Percentiles rank a stretch among this genome's conserved stretches.
phyloP scores from a whole-genome alignment of 2,888 invertebrate genomes.

The Habrosyne pyritoides region DNA sequence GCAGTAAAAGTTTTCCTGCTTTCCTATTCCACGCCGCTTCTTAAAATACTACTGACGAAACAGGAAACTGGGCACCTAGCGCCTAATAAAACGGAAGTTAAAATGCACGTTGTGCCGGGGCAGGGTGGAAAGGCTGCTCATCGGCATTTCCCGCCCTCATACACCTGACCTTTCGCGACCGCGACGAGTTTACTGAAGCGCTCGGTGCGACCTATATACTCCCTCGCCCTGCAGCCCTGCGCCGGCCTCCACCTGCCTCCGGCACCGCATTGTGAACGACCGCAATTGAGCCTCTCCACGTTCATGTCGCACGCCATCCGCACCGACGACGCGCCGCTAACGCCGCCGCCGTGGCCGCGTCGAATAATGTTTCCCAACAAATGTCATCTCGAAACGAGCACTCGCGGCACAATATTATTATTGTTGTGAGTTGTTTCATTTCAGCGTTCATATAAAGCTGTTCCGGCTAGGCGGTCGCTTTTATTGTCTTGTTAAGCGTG shows the following conservation, averaged over 20 bases:
- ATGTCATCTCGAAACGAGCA: constrained; percentile 63
- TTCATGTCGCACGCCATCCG: constrained; percentile 34
- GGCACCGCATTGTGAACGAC: constrained; percentile 59
- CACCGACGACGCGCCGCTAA: not conserved
- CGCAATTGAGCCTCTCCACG: constrained; percentile 67
- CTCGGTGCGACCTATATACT: constrained; percentile 77
- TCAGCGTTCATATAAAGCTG: constrained; percentile 51
- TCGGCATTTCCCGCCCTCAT: constrained; percentile 78
- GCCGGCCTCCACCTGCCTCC: constrained; percentile 39
- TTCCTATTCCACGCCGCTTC: constrained; percentile 40
- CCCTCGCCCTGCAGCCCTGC: constrained; percentile 52
- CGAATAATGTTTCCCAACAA: constrained; percentile 65
- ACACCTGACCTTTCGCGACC: constrained; percentile 80
- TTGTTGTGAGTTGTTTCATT: constrained; percentile 65
- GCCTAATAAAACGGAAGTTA: constrained; percentile 75
- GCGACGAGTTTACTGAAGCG: constrained; percentile 80
- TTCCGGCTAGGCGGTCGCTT: constrained; percentile 50
- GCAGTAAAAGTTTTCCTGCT: constrained; percentile 38
- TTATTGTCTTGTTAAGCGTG: constrained; percentile 54
- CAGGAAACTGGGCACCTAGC: constrained; percentile 60
- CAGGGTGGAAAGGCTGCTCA: constrained; percentile 62
- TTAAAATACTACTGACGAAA: constrained; percentile 44
- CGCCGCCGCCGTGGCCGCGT: constrained; percentile 33
- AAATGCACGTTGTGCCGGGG: constrained; percentile 53
- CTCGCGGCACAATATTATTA: constrained; percentile 62